phyloP scores from a whole-genome alignment of 2,888 invertebrate genomes.

The Cataglyphis albicans region DNA sequence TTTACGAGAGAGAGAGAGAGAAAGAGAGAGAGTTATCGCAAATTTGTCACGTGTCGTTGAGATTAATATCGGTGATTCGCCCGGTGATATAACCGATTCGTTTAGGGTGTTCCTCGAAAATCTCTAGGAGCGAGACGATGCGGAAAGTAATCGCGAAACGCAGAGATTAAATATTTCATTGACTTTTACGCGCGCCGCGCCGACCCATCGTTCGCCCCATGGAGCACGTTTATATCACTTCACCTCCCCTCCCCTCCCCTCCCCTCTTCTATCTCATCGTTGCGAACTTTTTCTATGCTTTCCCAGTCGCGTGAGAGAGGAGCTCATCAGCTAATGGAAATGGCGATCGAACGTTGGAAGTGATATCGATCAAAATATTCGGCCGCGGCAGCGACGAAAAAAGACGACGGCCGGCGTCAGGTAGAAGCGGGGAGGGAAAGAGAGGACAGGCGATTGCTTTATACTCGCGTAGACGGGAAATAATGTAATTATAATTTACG shows the following conservation, averaged over 20 bases:
- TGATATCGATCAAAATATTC: slow-evolving; percentile 76
- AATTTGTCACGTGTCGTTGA: not conserved
- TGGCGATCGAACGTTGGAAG: slow-evolving; percentile 70
- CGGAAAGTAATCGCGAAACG: not conserved
- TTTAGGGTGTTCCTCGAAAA: not conserved
- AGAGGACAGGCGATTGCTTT: not conserved
- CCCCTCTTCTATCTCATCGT: slow-evolving; percentile 19
- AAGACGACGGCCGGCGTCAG: not conserved
- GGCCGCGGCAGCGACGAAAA: slow-evolving; percentile 31
- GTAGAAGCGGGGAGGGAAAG: not conserved
- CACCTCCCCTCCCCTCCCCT: slow-evolving; percentile 15
- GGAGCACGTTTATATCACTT: slow-evolving; percentile 45
- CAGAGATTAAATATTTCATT: slow-evolving; percentile 71
- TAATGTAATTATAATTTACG: slow-evolving; percentile 56
- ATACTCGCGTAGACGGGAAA: slow-evolving; percentile 31
- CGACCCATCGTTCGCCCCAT: slow-evolving; percentile 27
- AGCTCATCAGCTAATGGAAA: slow-evolving; percentile 80
- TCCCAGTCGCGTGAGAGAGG: slow-evolving; percentile 39
- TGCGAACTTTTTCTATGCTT: slow-evolving; percentile 39
- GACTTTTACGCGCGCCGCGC: slow-evolving; percentile 53
- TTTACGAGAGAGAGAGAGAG: not conserved
- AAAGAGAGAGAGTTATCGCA: not conserved
- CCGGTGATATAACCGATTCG: not conserved
- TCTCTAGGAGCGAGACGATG: not conserved
- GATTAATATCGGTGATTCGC: not conserved